Base-by-base conservation (phyloP, 1,140 invertebrate genomes). In the Laupala kohalensis region DNA sequence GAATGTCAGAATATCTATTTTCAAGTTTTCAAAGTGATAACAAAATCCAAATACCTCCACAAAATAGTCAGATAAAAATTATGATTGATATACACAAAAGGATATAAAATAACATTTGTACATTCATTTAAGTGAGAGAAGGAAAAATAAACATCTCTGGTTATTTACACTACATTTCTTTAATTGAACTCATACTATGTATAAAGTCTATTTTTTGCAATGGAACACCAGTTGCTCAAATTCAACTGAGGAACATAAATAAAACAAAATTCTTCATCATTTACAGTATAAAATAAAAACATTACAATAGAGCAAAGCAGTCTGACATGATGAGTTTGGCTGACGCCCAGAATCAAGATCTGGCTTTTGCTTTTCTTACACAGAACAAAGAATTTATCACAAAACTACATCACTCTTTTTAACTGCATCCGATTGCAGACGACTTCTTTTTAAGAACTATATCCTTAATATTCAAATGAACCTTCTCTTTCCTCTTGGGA, bases 381-480 rank as follows among this genome's bases (percentile, higher is more conserved):
- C 19, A 53, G 37, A 19, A 53, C 9, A 53, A 53, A 53, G 37
- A 53, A 53, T 13, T 53, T 53, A 13, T 13, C 37, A 53, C 9
- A 53, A 53, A 53, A 53, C 37, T 53, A 53, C 9, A 19, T 13
- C 37, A 53, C 19, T 9, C 37, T 19, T 53, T 25, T 74, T 74
- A 76, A 74, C 76, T 77, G 73, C 77, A 77, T 27, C 75, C 73
- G 25, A 77, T 75, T 13, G 76, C 75, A 23, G 77, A 75, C 24
- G 82, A 82, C 74, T 85, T 85, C 79, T 88, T 89, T 81, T 88
- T 89, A 30, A 87, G 79, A 71, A 89, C 86, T 76, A 90, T 88
- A 76, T 90, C 88, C 82, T 90, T 89, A 75, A 90, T 81, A 79
- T 90, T 89, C 66, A 90, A 82, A 77, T 89, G 87, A 68, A 91